Percentiles rank a stretch among this genome's conserved stretches.
Evolutionary conservation across 2,888 invertebrate genomes (phyloP).

Genomic region (Piscicola geometra): DNA sequence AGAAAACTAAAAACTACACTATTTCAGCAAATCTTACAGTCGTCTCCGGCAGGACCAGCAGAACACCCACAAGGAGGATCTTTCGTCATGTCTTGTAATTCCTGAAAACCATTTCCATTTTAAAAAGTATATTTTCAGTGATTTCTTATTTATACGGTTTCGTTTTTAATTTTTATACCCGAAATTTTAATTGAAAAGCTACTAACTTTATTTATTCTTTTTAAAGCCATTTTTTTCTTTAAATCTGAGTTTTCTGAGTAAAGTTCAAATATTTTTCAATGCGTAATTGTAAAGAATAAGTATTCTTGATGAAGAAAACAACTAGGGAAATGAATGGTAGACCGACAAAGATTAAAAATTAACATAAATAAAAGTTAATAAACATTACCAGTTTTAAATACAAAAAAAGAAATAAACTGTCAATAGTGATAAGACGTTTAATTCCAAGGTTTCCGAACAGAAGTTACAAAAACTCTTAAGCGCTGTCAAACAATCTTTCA

Average conservation of each 20-base stretch:
- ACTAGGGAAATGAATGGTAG: constrained; percentile 12
- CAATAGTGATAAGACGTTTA: too few species aligned
- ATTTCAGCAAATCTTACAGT: constrained; percentile 68
- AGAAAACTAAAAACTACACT: too few species aligned
- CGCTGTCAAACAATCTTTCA: too few species aligned
- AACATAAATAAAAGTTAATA: too few species aligned
- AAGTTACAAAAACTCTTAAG: too few species aligned
- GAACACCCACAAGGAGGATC: constrained; percentile 99
- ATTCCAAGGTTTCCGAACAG: too few species aligned
- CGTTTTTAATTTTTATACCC: background rate
- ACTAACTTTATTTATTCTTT: constrained; percentile 51
- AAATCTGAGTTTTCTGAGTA: background rate
- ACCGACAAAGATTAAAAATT: constrained; percentile 14
- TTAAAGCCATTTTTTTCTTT: constrained; percentile 47
- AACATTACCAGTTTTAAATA: too few species aligned
- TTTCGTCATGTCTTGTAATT: constrained; percentile 99
- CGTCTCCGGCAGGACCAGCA: constrained; percentile 99
- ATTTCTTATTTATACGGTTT: too few species aligned
- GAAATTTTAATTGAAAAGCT: constrained; percentile 7
- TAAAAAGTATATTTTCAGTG: background rate
- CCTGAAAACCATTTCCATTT: constrained; percentile 61
- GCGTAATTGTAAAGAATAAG: background rate
- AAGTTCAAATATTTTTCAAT: background rate
- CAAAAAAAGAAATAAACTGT: too few species aligned
- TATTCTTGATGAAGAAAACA: background rate